Evolutionary conservation across 2,797 vertebrate species (phyloP).

Genomic region (Valencia hispanica): DNA sequence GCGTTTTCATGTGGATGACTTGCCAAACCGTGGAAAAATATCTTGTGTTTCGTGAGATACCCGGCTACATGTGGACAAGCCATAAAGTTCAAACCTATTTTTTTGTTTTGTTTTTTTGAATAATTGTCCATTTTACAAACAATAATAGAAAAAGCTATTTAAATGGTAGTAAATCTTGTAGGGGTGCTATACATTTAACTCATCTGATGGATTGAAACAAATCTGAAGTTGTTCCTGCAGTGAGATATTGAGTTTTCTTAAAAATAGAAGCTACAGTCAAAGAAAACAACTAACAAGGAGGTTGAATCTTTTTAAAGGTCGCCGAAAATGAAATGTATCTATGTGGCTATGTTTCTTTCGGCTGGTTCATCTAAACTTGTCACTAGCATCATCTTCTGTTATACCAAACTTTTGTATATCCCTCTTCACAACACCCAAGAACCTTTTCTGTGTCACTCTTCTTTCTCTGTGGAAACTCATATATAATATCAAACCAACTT

Average conservation of each 20-base stretch:
- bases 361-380: background rate
- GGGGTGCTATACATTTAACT: conserved; percentile 30
- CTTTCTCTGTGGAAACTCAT: too few relatives aligned
- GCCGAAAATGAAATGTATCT: background rate
- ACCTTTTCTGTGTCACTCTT: too few relatives aligned
- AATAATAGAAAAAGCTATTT: conserved; percentile 7
- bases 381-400: background rate
- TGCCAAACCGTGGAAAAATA: too few relatives aligned
- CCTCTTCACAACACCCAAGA: background rate
- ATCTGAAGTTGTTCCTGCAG: conserved; percentile 32
- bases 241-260: conserved; percentile 26
- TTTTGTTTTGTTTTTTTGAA: background rate
- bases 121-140: conserved; percentile 18
- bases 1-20: too few relatives aligned
- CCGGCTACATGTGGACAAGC: too few relatives aligned
- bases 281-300: background rate
- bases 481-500: background rate
- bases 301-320: background rate
- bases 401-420: background rate
- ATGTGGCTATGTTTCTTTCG: background rate
- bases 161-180: background rate
- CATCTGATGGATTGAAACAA: conserved; percentile 37
- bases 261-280: too few relatives aligned
- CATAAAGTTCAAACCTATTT: background rate
- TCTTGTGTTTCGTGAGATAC: too few relatives aligned